Evolutionary conservation across 2,113 vertebrate genomes (phyloP).

Genomic region (Nannobrachium achirus): DNA sequence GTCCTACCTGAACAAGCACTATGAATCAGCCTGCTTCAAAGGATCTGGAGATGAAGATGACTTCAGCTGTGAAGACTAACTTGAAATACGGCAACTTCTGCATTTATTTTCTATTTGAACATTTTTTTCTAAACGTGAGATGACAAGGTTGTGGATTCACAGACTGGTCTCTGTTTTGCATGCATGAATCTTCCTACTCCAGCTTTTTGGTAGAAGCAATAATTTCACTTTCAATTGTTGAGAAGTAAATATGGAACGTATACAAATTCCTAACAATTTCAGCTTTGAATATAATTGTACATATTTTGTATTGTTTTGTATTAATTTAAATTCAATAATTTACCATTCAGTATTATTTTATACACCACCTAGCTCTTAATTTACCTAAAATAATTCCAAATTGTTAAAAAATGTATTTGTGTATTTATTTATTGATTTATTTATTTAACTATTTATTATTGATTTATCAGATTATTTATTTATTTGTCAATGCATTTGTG

Average conservation of each 20-base stretch:
- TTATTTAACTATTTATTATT: slow-evolving; percentile 63
- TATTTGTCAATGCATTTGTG: slow-evolving; percentile 54
- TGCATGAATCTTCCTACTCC: slow-evolving; percentile 54
- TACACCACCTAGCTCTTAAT: slow-evolving; percentile 51
- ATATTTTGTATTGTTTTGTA: slow-evolving; percentile 56
- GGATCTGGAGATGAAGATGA: slow-evolving; percentile 78
- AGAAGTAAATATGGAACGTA: slow-evolving; percentile 27
- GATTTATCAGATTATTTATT: slow-evolving; percentile 61
- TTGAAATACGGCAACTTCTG: not conserved
- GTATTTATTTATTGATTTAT: slow-evolving; percentile 36
- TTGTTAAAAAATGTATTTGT: slow-evolving; percentile 20
- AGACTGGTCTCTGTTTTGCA: slow-evolving; percentile 16
- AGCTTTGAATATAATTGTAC: slow-evolving; percentile 34
- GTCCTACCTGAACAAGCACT: slow-evolving; percentile 93
- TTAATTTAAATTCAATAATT: slow-evolving; percentile 59
- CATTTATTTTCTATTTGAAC: slow-evolving; percentile 11
- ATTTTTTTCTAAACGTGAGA: slow-evolving; percentile 12
- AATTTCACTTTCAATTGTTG: slow-evolving; percentile 50
- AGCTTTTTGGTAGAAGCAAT: slow-evolving; percentile 61
- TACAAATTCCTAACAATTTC: slow-evolving; percentile 23
- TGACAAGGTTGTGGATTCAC: slow-evolving; percentile 17
- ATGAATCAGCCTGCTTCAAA: slow-evolving; percentile 91
- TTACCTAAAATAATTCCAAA: slow-evolving; percentile 44
- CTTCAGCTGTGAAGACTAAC: slow-evolving; percentile 80
- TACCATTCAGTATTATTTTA: slow-evolving; percentile 53